Conservation (phyloP, 2,888 invertebrate genomes). For the Hemaris fuciformis region DNA sequence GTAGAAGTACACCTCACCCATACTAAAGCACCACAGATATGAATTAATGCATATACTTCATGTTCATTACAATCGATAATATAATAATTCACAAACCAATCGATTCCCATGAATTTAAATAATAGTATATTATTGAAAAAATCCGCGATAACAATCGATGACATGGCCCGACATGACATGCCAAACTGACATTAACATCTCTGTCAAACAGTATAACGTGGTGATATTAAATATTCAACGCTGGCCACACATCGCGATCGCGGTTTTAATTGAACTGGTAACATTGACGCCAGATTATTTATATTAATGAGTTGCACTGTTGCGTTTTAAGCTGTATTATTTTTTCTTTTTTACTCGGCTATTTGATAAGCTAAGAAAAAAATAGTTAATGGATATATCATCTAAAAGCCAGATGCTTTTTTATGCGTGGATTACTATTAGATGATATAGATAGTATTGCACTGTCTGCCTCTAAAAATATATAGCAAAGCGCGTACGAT, state of each 20-base stretch:
- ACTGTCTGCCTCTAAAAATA: too few species aligned
- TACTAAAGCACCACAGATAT: too few species aligned
- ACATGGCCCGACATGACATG: conserved; percentile 56
- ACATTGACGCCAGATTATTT: background rate
- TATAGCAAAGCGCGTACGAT: too few species aligned
- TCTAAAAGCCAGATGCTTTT: too few species aligned
- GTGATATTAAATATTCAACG: conserved; percentile 63
- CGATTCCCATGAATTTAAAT: conserved; percentile 34
- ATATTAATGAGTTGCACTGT: background rate
- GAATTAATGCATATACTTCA: too few species aligned
- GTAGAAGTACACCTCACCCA: too few species aligned
- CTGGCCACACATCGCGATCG: conserved; percentile 56
- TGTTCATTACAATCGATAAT: too few species aligned
- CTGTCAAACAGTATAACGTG: conserved; percentile 70
- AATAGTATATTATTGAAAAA: conserved; percentile 52
- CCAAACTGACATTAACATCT: conserved; percentile 77
- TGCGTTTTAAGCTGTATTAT: background rate
- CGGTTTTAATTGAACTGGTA: conserved; percentile 52
- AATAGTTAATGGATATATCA: too few species aligned
- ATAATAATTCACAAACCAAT: background rate
- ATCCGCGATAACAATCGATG: conserved; percentile 49
- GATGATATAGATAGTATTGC: too few species aligned
- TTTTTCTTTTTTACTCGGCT: too few species aligned
- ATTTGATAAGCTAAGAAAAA: too few species aligned
- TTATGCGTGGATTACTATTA: too few species aligned